Base-by-base conservation (phyloP, 2,888 invertebrate species). In the Patella ulyssiponensis region DNA sequence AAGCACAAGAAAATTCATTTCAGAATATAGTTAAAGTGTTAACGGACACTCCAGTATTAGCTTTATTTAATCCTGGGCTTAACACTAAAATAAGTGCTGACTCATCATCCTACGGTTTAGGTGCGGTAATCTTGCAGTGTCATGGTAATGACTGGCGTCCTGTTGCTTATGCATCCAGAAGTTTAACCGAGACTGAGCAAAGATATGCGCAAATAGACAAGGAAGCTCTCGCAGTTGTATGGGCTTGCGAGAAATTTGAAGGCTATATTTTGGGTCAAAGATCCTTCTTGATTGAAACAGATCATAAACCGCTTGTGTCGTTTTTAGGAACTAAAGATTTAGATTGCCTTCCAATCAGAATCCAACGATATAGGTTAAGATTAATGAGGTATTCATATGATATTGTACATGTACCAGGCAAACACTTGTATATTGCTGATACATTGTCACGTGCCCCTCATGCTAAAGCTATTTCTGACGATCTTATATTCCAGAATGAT, bases 21-120 rank as follows among this genome's bases (percentile, higher is more conserved):
- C 51, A 15, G 23, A 33, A 52, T 2, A 64, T 70, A 5, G 79
- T 79, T 27, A 17, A 71, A 58, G n/a, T 74, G 58, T 15, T 81
- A 44, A 20, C 51, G 15, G 53, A 52, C 15, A 54, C 81, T 52
- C 78, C 74, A 51, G 73, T 64, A 11, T 73, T 81, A 15, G 71
- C 72, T 7, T 81, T 58, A 23, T 81, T 76, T 69, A 77, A 81
- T 69, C 72, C 77, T 44, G 74, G 52, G 1, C 76, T 72, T 54
- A 71, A 73, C 15, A 80, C 78, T 17, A 23, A 71, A 14, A 77
- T 81, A 15, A 81, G 77, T 70, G 81, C 76, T 9, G 78, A 80
- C 71, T 69, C 70, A 15, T 73, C 71, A 27, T 69, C 73, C 12
- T 80, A 75, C 33, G 80, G 77, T 17, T 17, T 81, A 27, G 79